phyloP scores from a whole-genome alignment of 2,113 vertebrate species.

The Malurus alboscapulatus region DNA sequence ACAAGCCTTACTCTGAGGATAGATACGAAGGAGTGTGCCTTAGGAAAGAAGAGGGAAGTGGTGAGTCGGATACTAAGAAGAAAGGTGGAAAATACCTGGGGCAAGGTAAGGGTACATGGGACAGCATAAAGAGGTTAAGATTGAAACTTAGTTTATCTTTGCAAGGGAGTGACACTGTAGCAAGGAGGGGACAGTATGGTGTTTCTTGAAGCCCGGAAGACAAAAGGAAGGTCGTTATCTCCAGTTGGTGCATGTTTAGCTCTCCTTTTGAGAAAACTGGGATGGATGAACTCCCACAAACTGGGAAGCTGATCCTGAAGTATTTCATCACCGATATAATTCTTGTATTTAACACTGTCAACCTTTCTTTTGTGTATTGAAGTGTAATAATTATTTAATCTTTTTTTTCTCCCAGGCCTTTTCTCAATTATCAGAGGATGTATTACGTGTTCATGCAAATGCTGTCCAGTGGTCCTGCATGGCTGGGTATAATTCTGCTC shows the following conservation, averaged over 20 bases:
- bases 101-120: not conserved
- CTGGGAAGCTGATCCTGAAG: not conserved
- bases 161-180: not conserved
- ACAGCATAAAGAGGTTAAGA: not conserved
- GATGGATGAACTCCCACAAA: not conserved
- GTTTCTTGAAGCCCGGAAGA: not conserved
- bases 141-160: not conserved
- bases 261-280: not conserved
- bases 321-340: not conserved
- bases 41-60: not conserved
- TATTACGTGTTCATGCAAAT: constrained; percentile 98
- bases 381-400: not conserved
- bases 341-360: not conserved
- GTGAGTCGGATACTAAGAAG: not conserved
- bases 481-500: constrained; percentile 92
- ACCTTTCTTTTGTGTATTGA: not conserved
- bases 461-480: constrained; percentile 93
- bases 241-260: not conserved
- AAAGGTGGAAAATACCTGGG: not conserved
- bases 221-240: not conserved
- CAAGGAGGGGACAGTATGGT: not conserved
- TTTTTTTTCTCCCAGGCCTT: constrained; percentile 81
- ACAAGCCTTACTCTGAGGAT: accelerated
- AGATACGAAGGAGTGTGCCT: accelerated
- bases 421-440: constrained; percentile 98